phyloP scores from a whole-genome alignment of 1,140 invertebrate genomes.

The Triops cancriformis region DNA sequence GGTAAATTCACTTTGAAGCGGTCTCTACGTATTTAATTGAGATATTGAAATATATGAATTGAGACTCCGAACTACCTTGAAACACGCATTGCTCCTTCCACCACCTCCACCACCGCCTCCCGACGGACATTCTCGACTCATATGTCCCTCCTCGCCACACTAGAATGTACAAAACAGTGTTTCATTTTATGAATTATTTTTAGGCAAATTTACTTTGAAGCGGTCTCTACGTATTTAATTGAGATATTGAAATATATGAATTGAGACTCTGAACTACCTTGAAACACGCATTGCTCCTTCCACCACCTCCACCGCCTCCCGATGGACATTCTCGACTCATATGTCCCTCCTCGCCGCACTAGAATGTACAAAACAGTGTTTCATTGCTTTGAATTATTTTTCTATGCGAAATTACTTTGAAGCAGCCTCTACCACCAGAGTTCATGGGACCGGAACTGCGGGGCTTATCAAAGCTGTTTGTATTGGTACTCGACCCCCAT shows the following conservation, averaged over 20 bases:
- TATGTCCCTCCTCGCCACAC: slow-evolving; percentile 38
- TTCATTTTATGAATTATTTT: too few relatives aligned
- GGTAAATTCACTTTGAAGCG: too few relatives aligned
- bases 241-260: too few relatives aligned
- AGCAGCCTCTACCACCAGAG: background rate
- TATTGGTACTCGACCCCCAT: background rate
- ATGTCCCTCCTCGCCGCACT: slow-evolving; percentile 38
- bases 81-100: background rate
- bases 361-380: slow-evolving; percentile 23
- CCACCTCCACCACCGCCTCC: background rate
- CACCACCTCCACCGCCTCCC: background rate
- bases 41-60: too few relatives aligned
- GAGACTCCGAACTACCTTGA: background rate
- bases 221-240: too few relatives aligned
- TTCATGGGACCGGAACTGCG: background rate
- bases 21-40: too few relatives aligned
- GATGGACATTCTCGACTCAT: slow-evolving; percentile 34
- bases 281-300: background rate
- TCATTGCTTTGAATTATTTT: background rate
- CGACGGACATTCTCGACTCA: slow-evolving; percentile 33
- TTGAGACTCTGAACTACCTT: background rate
- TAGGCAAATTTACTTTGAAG: too few relatives aligned
- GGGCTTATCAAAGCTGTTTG: background rate
- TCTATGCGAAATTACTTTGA: background rate
- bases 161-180: slow-evolving; percentile 29